Conservation (phyloP, 1,140 invertebrate genomes). For the Calephelis virginiensis region DNA sequence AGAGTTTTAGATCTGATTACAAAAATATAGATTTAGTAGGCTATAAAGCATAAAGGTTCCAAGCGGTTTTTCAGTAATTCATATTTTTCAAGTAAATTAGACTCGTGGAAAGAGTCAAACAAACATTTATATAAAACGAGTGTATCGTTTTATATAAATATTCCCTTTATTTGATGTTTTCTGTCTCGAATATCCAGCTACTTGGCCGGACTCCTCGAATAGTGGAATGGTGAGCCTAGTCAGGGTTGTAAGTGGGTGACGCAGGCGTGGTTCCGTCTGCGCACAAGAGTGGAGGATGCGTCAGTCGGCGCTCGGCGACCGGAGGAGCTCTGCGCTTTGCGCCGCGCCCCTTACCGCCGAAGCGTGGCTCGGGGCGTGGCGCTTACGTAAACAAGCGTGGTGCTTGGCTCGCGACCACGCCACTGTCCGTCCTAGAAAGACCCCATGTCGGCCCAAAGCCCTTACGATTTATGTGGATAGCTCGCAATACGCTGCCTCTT, state of each 20-base stretch:
- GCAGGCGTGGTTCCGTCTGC: slow-evolving; percentile 45
- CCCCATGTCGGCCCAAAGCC: slow-evolving; percentile 69
- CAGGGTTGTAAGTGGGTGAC: slow-evolving; percentile 41
- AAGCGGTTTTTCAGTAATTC: no score
- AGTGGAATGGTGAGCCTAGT: slow-evolving; percentile 31
- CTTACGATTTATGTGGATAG: slow-evolving; percentile 60
- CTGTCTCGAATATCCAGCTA: background rate
- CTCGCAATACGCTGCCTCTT: slow-evolving; percentile 52
- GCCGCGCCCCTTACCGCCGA: slow-evolving; percentile 72
- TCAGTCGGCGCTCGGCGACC: slow-evolving; percentile 73
- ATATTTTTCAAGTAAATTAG: no score
- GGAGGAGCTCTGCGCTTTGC: slow-evolving; percentile 68
- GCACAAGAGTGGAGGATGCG: slow-evolving; percentile 53
- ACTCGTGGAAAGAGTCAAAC: no score
- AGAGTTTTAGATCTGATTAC: no score
- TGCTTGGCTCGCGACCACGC: slow-evolving; percentile 55
- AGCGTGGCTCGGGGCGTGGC: slow-evolving; percentile 76
- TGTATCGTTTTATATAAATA: no score
- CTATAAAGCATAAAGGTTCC: no score
- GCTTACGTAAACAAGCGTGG: slow-evolving; percentile 76
- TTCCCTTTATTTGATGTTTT: no score
- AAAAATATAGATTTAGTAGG: no score
- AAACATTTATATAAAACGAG: no score
- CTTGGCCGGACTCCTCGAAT: no score
- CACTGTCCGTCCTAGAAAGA: slow-evolving; percentile 69